Evolutionary conservation across 2,113 vertebrate genomes (phyloP).

Genomic region (Catharus fuscescens): DNA sequence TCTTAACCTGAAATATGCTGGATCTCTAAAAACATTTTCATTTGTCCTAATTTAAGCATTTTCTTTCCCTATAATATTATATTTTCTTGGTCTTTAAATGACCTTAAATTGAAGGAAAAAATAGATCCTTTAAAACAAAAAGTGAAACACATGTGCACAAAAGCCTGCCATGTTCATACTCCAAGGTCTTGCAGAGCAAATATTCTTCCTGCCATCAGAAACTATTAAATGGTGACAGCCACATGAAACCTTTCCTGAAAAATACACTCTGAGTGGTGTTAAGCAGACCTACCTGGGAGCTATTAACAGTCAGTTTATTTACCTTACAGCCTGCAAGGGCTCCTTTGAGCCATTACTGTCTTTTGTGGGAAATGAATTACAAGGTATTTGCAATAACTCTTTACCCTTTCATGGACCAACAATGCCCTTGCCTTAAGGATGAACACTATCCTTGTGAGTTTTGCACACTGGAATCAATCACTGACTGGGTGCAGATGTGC

Average conservation of each 20-base stretch:
- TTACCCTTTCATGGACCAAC: not conserved
- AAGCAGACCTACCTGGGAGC: not conserved
- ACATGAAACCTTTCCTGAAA: constrained; percentile 14
- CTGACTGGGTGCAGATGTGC: not conserved
- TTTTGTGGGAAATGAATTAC: not conserved
- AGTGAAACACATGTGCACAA: not conserved
- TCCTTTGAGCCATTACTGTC: constrained; percentile 31
- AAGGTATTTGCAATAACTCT: constrained; percentile 10
- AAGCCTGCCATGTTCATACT: not conserved
- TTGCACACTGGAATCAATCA: not conserved
- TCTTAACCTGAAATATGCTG: not conserved
- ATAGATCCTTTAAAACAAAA: not conserved
- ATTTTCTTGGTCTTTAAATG: not conserved
- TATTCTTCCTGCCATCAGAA: not conserved
- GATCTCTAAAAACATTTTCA: not conserved
- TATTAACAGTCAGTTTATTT: constrained; percentile 26
- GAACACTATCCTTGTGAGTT: not conserved
- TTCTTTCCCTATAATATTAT: not conserved
- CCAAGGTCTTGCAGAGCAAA: not conserved
- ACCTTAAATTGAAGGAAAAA: not conserved
- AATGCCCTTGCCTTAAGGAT: not conserved
- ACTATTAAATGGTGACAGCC: not conserved
- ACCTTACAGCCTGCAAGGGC: not conserved
- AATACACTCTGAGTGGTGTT: not conserved
- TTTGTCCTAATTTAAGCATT: not conserved